Conservation (phyloP, 1,140 invertebrate genomes). For the Drosophila sp. region DNA sequence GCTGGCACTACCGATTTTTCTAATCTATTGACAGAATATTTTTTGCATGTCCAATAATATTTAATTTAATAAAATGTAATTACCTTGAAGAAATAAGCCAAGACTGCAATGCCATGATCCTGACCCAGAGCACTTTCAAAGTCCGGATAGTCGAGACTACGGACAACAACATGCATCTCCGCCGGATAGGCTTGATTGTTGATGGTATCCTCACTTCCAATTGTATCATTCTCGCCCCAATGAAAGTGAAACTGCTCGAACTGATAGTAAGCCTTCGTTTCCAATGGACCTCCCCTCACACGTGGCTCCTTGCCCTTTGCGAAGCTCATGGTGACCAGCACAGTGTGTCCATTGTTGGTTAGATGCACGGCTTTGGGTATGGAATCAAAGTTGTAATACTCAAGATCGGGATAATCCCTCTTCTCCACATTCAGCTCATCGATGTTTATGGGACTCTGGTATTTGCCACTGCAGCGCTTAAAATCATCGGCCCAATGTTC, state of each 20-base stretch:
- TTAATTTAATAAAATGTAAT: background rate
- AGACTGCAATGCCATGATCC: slow-evolving; percentile 90
- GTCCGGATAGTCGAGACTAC: slow-evolving; percentile 89
- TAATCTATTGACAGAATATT: slow-evolving; percentile 17
- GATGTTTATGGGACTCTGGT: slow-evolving; percentile 94
- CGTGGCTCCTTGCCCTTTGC: slow-evolving; percentile 84
- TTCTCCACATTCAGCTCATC: slow-evolving; percentile 87
- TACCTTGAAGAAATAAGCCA: slow-evolving; percentile 94
- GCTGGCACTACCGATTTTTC: slow-evolving; percentile 75
- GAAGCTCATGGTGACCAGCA: slow-evolving; percentile 86
- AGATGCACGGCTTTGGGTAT: slow-evolving; percentile 86
- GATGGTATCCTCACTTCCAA: slow-evolving; percentile 95
- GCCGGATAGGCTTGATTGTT: slow-evolving; percentile 90
- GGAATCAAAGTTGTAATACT: slow-evolving; percentile 87
- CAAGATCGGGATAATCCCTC: slow-evolving; percentile 85
- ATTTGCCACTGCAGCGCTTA: slow-evolving; percentile 89
- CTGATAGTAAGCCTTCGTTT: slow-evolving; percentile 87
- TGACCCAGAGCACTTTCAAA: slow-evolving; percentile 88
- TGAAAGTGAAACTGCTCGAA: slow-evolving; percentile 92
- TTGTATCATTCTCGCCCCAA: slow-evolving; percentile 91
- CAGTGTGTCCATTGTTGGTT: slow-evolving; percentile 91
- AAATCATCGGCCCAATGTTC: slow-evolving; percentile 89
- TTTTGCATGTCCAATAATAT: background rate
- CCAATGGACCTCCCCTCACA: slow-evolving; percentile 89
- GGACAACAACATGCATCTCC: slow-evolving; percentile 95